These are phyloP conservation scores for Sesia apiformis DNA, from an alignment of 2,888 invertebrate species.

Conservation along the genomic window DNA sequence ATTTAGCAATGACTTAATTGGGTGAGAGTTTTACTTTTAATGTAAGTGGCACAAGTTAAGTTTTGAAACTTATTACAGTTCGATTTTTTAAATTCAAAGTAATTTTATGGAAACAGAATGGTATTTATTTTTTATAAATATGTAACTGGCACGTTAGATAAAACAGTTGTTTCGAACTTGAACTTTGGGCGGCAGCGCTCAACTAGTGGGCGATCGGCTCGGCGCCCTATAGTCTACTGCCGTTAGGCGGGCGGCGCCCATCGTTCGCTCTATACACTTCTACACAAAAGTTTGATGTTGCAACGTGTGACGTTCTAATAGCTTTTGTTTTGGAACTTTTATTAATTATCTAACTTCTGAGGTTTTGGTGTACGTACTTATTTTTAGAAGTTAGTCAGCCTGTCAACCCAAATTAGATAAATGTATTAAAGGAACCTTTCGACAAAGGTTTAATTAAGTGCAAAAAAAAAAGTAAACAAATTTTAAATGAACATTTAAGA, in stretches of 20 bases:
- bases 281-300: background rate
- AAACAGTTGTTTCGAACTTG: slow-evolving; percentile 22
- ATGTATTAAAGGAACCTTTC: no score
- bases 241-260: slow-evolving; percentile 20
- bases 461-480: no score
- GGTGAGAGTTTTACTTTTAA: no score
- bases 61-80: background rate
- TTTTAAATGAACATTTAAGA: no score
- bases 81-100: background rate
- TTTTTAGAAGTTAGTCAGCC: no score
- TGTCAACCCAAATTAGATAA: no score
- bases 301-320: background rate
- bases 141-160: background rate
- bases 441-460: no score
- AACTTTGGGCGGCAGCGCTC: slow-evolving; percentile 22
- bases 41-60: background rate
- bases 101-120: background rate
- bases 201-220: slow-evolving; percentile 39
- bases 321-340: background rate
- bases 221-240: slow-evolving; percentile 46
- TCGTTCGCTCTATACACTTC: background rate
- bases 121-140: background rate
- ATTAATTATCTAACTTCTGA: background rate
- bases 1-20: no score
- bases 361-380: no score